phyloP scores from a whole-genome alignment of 1,140 invertebrate species.

The Geopemphigus sp. region DNA sequence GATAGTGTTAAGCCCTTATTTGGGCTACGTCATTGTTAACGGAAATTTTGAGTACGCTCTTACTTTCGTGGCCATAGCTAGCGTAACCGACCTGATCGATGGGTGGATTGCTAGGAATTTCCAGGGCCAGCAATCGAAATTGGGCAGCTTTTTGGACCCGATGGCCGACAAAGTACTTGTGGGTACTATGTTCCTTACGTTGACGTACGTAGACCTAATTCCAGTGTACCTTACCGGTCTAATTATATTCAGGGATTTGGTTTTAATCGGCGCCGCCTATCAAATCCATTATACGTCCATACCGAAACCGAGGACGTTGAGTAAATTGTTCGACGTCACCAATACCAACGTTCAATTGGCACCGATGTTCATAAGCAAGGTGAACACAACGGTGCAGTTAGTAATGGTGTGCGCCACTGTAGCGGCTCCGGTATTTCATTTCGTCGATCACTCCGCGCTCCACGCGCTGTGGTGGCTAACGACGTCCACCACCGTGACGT shows the following conservation, averaged over 20 bases:
- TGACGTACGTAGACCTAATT: conserved; percentile 48
- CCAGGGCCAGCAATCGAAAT: conserved; percentile 82
- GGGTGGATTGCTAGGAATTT: conserved; percentile 94
- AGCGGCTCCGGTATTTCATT: conserved; percentile 78
- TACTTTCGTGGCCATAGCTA: conserved; percentile 72
- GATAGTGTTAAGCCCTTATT: conserved; percentile 79
- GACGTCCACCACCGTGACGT: conserved; percentile 56
- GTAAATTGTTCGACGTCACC: conserved; percentile 85
- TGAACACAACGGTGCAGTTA: conserved; percentile 89
- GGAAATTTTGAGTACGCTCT: conserved; percentile 72
- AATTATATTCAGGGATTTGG: conserved; percentile 79
- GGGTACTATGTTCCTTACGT: conserved; percentile 72
- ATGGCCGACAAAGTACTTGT: conserved; percentile 96
- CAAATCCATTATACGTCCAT: conserved; percentile 87
- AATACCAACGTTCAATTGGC: conserved; percentile 86
- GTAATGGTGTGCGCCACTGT: conserved; percentile 74
- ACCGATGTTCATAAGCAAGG: conserved; percentile 88
- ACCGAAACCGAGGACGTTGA: conserved; percentile 81
- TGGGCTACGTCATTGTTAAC: conserved; percentile 78
- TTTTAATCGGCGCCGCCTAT: conserved; percentile 78
- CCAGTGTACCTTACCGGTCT: conserved; percentile 73
- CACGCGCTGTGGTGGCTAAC: conserved; percentile 70
- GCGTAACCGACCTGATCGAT: conserved; percentile 86
- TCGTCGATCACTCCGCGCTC: conserved; percentile 73
- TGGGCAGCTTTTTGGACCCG: conserved; percentile 95